A percentile compares a stretch with the other conserved stretches of the same genome.
phyloP scores from a whole-genome alignment of 2,797 vertebrate genomes.

The Lepidocolaptes lacrymiger region DNA sequence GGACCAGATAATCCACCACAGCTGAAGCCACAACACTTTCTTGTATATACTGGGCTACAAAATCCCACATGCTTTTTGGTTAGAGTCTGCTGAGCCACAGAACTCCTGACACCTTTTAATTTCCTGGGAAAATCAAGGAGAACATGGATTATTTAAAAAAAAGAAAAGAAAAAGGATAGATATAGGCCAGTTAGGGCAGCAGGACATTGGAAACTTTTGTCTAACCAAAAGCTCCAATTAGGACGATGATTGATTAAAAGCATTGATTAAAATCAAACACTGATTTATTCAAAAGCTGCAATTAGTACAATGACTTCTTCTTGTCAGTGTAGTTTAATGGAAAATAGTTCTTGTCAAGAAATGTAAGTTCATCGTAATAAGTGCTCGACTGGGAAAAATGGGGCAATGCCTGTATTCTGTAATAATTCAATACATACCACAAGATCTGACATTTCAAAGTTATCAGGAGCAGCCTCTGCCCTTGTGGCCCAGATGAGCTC shows the following conservation, averaged over 20 bases:
- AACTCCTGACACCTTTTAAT: neutral
- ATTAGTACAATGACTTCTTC: neutral
- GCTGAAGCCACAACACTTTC: neutral
- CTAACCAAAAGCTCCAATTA: neutral
- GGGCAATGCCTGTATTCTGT: neutral
- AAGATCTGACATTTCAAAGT: neutral
- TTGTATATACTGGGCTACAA: neutral
- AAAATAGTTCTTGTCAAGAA: neutral
- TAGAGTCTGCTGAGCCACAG: neutral
- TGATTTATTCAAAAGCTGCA: neutral
- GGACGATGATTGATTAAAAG: neutral
- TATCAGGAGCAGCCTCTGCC: neutral
- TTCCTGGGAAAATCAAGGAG: neutral
- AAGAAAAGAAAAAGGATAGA: no score
- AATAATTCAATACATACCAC: neutral
- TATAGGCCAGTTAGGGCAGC: neutral
- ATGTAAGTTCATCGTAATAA: neutral
- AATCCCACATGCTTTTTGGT: neutral
- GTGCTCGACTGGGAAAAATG: neutral
- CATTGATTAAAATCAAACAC: neutral
- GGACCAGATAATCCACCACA: neutral
- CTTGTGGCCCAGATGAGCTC: neutral
- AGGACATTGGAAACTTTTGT: neutral
- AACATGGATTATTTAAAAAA: neutral
- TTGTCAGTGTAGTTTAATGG: neutral